Evolutionary conservation across 2,113 vertebrate species (phyloP).

Genomic region (Lampris incognitus): DNA sequence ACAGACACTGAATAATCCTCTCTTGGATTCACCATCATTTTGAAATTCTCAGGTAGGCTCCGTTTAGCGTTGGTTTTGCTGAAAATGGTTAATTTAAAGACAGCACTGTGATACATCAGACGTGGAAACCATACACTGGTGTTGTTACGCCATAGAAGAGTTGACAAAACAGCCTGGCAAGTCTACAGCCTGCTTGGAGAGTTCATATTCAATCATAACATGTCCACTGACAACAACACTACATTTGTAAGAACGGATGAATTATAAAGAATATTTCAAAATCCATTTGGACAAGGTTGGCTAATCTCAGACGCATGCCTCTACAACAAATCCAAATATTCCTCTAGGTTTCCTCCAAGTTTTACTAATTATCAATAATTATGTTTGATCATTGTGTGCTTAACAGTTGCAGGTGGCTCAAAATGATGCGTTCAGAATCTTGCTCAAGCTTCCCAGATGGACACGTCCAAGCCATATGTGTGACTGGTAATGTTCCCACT

Average conservation of each 20-base stretch:
- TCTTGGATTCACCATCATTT: slow-evolving; percentile 25
- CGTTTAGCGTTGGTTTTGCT: background rate
- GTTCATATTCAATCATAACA: background rate
- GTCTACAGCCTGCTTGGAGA: too few relatives aligned
- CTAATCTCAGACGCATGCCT: background rate
- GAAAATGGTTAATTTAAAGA: background rate
- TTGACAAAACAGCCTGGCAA: too few relatives aligned
- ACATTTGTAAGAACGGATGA: background rate
- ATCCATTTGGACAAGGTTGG: background rate
- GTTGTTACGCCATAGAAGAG: too few relatives aligned
- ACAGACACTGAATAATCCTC: slow-evolving; percentile 28
- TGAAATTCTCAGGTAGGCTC: background rate
- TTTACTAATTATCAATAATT: too few relatives aligned
- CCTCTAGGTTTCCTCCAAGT: background rate
- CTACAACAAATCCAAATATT: slow-evolving; percentile 1
- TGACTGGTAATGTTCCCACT: too few relatives aligned
- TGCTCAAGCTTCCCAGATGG: too few relatives aligned
- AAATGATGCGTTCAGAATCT: too few relatives aligned
- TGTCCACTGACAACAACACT: background rate
- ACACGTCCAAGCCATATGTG: too few relatives aligned
- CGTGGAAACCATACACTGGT: too few relatives aligned
- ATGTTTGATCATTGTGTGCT: too few relatives aligned
- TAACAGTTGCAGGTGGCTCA: too few relatives aligned
- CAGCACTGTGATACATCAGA: background rate
- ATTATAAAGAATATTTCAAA: slow-evolving; percentile 3